Evolutionary conservation across 2,797 vertebrate species (phyloP), one percentile per base, ranked within the genome.

Genomic region (Rhinella marina): DNA sequence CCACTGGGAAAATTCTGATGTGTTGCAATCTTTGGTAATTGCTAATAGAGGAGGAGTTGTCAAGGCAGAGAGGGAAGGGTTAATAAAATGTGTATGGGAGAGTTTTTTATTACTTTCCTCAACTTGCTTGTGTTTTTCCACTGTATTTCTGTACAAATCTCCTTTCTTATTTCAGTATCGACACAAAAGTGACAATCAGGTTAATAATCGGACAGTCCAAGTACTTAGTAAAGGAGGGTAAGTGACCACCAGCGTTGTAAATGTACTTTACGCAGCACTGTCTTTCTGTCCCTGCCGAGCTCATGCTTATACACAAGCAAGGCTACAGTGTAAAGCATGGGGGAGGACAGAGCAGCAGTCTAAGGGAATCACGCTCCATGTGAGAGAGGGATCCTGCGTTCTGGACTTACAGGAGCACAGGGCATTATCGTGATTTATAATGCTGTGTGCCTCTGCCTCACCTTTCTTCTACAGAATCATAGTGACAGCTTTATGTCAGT

Each of bases 161-260:
- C 12, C 27, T 78, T 78, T 59, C 7, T 54, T 76, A 3, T 88
- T 94, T 84, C 90, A 98, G 97, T 96, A 97, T 92, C 95, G 98
- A 78, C 97, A 99, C 91, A 95, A 90, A 92, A 98, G 92, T 0
- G 98, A 99, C 93, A 95, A 94, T 7, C 96, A 97, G 0, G 97
- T 99, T 91, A 99, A 99, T 92, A 99, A 98, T 92, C 96, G 96
- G 11, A 93, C 92, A 19, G 97, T 97, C 79, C 92, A 96, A 25
- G 93, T 98, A 89, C 95, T 99, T 82, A 90, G 95, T 7, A 91
- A 97, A 75, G 96, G 96, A 94, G 93, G 94, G 97, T 99, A 93
- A 97, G 97, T 95, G 14, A 12, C n/a, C 25, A 3, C 0, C 13
- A 54, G 10, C n/a, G 1, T 54, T 56, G 7, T 56, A 56, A 56